Evolutionary conservation across 2,113 vertebrate genomes (phyloP), one percentile per base, ranked within the genome.

Genomic region (Acanthochromis polyacanthus): DNA sequence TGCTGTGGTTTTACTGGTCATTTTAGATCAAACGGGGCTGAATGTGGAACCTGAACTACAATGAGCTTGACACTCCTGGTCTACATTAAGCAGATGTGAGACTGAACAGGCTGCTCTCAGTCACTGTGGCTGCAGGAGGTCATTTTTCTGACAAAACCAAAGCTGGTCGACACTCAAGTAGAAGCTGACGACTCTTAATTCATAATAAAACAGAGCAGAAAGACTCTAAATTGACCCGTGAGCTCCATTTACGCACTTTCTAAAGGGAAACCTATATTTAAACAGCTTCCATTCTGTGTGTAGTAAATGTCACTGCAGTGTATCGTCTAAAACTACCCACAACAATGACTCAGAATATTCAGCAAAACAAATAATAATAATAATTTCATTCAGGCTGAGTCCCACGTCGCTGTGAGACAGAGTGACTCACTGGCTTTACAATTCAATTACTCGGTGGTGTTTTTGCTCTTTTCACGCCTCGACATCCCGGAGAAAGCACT

Each of bases 381-480:
- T 48, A 10, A 3, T 32, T 76, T 70, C 43, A 38, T 67, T 78
- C 60, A 80, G 57, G 80, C n/a, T 30, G 30, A 30, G 5, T 5
- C 50, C n/a, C 25, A 28, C 25, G 50, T n/a, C 58, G n/a, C 48
- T 19, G 9, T 38, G 55, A 84, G 58, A 22, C 22, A 2, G 20
- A 65, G 25, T 60, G 63, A 80, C 59, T 82, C 83, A 51, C 67
- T 67, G 46, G 20, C 22, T 84, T 75, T n/a, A 65, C 56, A 71
- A 83, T 83, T 87, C 55, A 93, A 90, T 90, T 81, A 88, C 63
- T 40, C 65, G 2, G 56, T 12, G 6, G 28, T 79, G 63, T 81
- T 82, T 84, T 85, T 88, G 83, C 76, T 72, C 82, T 90, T 90
- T 84, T 86, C 58, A 20, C 56, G 69, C 63, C 70, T 65, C 1